Evolutionary conservation across 2,888 invertebrate genomes (phyloP), one percentile per base, ranked within the genome.

Genomic region (Entomobrya multifasciata): DNA sequence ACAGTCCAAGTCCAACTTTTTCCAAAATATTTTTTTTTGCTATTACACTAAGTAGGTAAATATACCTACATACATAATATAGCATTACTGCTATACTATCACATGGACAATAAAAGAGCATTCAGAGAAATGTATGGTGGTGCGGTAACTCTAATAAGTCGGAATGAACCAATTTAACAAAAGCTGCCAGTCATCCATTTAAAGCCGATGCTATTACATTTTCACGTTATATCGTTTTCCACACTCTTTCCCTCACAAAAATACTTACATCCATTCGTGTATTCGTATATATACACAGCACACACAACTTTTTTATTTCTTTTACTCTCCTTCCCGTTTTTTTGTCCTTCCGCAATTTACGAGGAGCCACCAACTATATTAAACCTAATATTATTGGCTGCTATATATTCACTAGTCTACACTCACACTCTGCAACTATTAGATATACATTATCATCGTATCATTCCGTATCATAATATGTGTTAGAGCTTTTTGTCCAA

Each of bases 81-180:
- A n/a, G n/a, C n/a, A n/a, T n/a, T n/a, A n/a, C n/a, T n/a, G n/a
- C n/a, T n/a, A n/a, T n/a, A n/a, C n/a, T n/a, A n/a, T n/a, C n/a
- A n/a, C n/a, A n/a, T n/a, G n/a, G n/a, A n/a, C n/a, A n/a, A n/a
- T n/a, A n/a, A n/a, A n/a, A n/a, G n/a, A n/a, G n/a, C n/a, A n/a
- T n/a, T n/a, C n/a, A n/a, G n/a, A n/a, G n/a, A n/a, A n/a, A n/a
- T n/a, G n/a, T n/a, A n/a, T n/a, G n/a, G n/a, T n/a, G n/a, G n/a
- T n/a, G n/a, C n/a, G n/a, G n/a, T n/a, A n/a, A n/a, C n/a, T n/a
- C n/a, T n/a, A n/a, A n/a, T 27, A 15, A n/a, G 60, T 13, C n/a
- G 17, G 47, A 47, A 47, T 70, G 20, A 70, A 47, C 70, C 70
- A 70, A 70, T 70, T 70, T 17, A 67, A 67, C 41, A 67, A 67